Evolutionary conservation across 2,797 vertebrate species (phyloP).

Genomic region (Labeo calbasu): DNA sequence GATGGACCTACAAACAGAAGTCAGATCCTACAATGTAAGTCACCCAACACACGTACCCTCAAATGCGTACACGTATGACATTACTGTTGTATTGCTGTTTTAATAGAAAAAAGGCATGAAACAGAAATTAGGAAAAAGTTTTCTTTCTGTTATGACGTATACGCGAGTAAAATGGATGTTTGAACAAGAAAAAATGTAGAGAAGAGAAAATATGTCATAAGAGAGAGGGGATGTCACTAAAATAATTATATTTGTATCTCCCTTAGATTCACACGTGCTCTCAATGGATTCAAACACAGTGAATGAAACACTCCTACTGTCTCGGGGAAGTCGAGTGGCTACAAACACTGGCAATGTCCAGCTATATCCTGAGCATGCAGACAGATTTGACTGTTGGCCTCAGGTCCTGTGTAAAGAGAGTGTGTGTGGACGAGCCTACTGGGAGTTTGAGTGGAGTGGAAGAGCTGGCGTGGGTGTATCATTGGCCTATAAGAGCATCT

Average conservation of each 20-base stretch:
- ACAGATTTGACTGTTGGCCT: conserved; percentile 52
- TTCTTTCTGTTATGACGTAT: neutral
- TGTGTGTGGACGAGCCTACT: conserved; percentile 46
- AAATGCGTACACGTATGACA: neutral
- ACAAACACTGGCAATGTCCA: conserved; percentile 37
- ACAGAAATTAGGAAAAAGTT: neutral
- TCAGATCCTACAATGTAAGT: conserved; percentile 11
- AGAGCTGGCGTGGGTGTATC: conserved; percentile 46
- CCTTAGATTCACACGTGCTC: neutral
- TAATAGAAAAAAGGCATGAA: neutral
- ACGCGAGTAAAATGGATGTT: neutral
- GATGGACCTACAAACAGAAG: neutral
- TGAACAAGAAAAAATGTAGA: neutral
- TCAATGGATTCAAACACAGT: conserved; percentile 11
- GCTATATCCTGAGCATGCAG: conserved; percentile 47
- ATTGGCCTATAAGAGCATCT: conserved; percentile 50
- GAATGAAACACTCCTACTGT: neutral
- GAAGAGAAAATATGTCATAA: too few relatives aligned
- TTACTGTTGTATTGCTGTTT: neutral
- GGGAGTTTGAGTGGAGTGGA: conserved; percentile 56
- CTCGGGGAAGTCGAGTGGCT: conserved; percentile 20
- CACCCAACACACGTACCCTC: neutral
- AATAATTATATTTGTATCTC: neutral
- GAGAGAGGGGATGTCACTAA: too few relatives aligned
- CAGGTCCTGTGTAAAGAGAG: conserved; percentile 54